Base-by-base conservation (phyloP, 2,888 invertebrate genomes). In the Exocentrus adspersus region DNA sequence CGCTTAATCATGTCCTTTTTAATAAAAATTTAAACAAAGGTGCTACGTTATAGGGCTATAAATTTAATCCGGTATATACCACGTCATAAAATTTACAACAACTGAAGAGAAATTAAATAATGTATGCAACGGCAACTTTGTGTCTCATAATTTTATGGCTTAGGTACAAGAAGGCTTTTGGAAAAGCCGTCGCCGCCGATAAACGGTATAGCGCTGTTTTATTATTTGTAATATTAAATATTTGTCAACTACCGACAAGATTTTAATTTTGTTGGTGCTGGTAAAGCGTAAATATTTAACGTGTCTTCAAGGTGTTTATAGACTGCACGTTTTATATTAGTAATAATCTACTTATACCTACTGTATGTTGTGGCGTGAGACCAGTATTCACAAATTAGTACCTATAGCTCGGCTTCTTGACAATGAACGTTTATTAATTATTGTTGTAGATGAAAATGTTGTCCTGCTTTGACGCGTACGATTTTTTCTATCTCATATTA, bases 191-290 rank as follows among this genome's bases (percentile, higher is more conserved):
- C 37, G n/a, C n/a, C n/a, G n/a, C n/a, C n/a, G n/a, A n/a, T n/a
- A n/a, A n/a, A 52, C 16, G 37, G 12, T 14, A 37, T n/a, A 37
- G 52, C 53, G 53, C 53, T 21, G 9, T 16, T 53, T 53, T 53
- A 53, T 41, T 41, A 42, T 21, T 16, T 16, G 21, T 41, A n/a
- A 37, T 53, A 41, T 21, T 41, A 53, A 53, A 53, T 53, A 53
- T 53, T 53, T 53, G 53, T 42, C 17, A 53, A 41, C 53, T 41
- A 42, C 53, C 53, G 24, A 53, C 53, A 42, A 41, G 20, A 30
- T 10, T 53, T 53, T 48, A 24, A 42, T 53, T 37, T 20, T 53
- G 37, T 53, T 53, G 24, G 21, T 41, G 3, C 41, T 19, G 16
- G 53, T 12, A 14, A 14, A 53, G 10, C 14, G 53, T 53, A 53